Conservation (phyloP, 1,140 invertebrate species). For the Papilio aristodemus region DNA sequence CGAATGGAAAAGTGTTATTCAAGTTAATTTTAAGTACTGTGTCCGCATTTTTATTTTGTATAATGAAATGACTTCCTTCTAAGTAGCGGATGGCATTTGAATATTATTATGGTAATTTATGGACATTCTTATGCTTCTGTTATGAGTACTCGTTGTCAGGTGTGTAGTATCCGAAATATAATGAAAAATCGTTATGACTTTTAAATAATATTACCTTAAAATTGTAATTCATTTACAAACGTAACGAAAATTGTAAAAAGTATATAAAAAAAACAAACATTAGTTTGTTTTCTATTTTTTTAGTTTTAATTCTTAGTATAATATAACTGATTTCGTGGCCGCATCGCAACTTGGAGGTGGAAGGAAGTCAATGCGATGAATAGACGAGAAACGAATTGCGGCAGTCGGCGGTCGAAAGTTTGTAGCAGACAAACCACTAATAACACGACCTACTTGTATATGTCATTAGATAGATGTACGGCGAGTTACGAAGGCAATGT, state of each 20-base stretch:
- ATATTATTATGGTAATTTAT: slow-evolving; percentile 14
- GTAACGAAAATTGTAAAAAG: no score
- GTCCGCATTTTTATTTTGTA: slow-evolving; percentile 31
- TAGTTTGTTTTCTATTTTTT: no score
- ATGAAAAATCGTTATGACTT: not conserved
- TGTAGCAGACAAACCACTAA: slow-evolving; percentile 53
- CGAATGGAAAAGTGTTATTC: slow-evolving; percentile 35
- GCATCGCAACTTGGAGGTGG: slow-evolving; percentile 49
- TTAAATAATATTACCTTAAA: no score
- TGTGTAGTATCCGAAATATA: not conserved
- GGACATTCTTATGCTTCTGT: not conserved
- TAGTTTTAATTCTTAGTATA: slow-evolving; percentile 10
- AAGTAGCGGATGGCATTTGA: slow-evolving; percentile 9
- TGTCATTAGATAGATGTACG: slow-evolving; percentile 39
- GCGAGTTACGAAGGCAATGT: slow-evolving; percentile 25
- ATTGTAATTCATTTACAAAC: no score
- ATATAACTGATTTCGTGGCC: slow-evolving; percentile 43
- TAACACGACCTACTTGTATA: slow-evolving; percentile 39
- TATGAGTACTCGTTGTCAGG: not conserved
- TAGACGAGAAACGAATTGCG: slow-evolving; percentile 71
- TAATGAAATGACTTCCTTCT: slow-evolving; percentile 19
- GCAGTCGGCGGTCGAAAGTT: slow-evolving; percentile 57
- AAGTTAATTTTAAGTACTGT: slow-evolving; percentile 29
- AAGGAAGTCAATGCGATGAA: slow-evolving; percentile 73
- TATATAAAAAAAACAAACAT: no score